A percentile compares a stretch with the other conserved stretches of the same genome.
phyloP scores from a whole-genome alignment of 2,797 vertebrate genomes.

The Manis javanica region DNA sequence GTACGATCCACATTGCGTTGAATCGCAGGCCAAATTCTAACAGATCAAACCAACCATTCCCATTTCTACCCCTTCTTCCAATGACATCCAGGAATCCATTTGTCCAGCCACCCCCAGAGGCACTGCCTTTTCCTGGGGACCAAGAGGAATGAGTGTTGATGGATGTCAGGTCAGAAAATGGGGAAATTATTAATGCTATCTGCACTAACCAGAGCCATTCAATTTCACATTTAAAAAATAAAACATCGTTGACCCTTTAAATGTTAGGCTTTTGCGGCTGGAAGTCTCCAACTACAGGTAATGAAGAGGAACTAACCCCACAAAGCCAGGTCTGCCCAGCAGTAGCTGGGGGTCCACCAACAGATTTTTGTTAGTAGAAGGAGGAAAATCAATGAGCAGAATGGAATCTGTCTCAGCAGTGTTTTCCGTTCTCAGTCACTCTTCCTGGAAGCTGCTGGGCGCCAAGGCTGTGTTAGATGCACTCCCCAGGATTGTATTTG shows the following conservation, averaged over 20 bases:
- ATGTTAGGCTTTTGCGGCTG: background rate
- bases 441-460: background rate
- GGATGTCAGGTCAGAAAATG: background rate
- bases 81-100: background rate
- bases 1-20: background rate
- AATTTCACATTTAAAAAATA: background rate
- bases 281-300: slow-evolving; percentile 14
- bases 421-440: background rate
- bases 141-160: background rate
- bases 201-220: background rate
- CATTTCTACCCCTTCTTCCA: background rate
- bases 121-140: background rate
- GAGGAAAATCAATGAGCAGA: background rate
- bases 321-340: background rate
- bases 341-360: no score
- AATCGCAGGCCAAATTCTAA: background rate
- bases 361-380: background rate
- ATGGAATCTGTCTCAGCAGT: fast-evolving
- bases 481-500: background rate
- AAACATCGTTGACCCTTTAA: background rate
- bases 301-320: background rate
- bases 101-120: background rate
- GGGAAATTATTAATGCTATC: background rate
- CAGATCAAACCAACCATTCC: background rate
- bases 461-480: background rate